phyloP scores from a whole-genome alignment of 2,113 vertebrate genomes.

The Suncus etruscus region DNA sequence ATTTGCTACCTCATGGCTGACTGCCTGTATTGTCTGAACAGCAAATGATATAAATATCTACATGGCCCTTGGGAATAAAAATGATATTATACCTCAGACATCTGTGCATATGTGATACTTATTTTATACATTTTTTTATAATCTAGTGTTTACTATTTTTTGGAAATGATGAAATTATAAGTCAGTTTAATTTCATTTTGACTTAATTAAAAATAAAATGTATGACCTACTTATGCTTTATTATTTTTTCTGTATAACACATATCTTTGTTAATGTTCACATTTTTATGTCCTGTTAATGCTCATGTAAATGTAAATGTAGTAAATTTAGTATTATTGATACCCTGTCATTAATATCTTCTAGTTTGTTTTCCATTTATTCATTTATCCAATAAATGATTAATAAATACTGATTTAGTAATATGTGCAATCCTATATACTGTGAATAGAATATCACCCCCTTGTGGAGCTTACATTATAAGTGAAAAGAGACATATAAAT shows the following conservation, averaged over 20 bases:
- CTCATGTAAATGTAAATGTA: neutral
- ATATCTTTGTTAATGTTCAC: constrained; percentile 24
- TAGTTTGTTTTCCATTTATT: neutral
- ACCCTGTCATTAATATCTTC: neutral
- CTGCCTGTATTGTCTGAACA: neutral
- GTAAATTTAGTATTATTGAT: constrained; percentile 43
- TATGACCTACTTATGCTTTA: neutral
- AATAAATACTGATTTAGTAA: constrained; percentile 5
- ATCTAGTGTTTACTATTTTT: constrained; percentile 4
- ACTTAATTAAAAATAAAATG: constrained; percentile 21
- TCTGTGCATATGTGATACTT: constrained; percentile 8
- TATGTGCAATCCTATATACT: neutral
- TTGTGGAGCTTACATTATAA: neutral
- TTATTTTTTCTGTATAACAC: constrained; percentile 33
- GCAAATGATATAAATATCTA: no score
- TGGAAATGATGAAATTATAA: constrained; percentile 11
- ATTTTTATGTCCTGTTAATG: neutral
- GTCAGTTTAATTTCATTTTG: constrained; percentile 31
- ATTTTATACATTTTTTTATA: constrained; percentile 32
- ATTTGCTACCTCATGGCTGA: neutral
- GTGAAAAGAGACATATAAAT: neutral
- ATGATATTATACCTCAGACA: neutral
- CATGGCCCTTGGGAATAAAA: no score
- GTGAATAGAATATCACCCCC: neutral
- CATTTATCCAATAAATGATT: neutral